Conservation (phyloP, 2,888 invertebrate species). For the Drosophila robusta region DNA sequence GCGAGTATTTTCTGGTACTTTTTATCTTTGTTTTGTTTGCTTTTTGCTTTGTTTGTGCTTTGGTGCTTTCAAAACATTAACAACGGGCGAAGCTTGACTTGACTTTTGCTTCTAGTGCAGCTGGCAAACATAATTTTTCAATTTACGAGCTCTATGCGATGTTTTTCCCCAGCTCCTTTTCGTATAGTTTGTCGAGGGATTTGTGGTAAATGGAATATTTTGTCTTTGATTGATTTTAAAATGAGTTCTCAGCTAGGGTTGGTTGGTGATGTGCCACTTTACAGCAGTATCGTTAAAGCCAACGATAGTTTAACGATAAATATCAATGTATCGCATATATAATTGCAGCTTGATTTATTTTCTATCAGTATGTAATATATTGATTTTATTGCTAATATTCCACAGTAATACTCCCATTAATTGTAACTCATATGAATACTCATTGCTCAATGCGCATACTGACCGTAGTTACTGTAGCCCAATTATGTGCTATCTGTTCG, state of each 20-base stretch:
- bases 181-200: slow-evolving; percentile 23
- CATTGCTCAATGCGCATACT: slow-evolving; percentile 19
- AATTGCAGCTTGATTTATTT: not conserved
- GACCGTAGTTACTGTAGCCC: slow-evolving; percentile 11
- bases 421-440: slow-evolving; percentile 17
- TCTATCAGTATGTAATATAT: too few species aligned
- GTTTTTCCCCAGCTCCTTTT: not conserved
- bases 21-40: slow-evolving; percentile 24
- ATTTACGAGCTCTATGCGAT: slow-evolving; percentile 24
- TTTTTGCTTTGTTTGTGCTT: slow-evolving; percentile 42
- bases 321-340: too few species aligned
- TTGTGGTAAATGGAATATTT: slow-evolving; percentile 38
- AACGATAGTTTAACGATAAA: slow-evolving; percentile 1
- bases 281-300: not conserved
- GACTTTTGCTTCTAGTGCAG: slow-evolving; percentile 46
- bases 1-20: slow-evolving; percentile 46
- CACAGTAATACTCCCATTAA: slow-evolving; percentile 3
- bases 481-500: slow-evolving; percentile 7
- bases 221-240: slow-evolving; percentile 43
- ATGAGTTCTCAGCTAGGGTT: slow-evolving; percentile 11
- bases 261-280: not conserved
- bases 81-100: slow-evolving; percentile 30
- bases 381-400: not conserved
- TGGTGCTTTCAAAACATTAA: slow-evolving; percentile 64
- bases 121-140: slow-evolving; percentile 38